Base-by-base conservation (phyloP, 2,113 vertebrate species). In the Speoplatyrhinus poulsoni region DNA sequence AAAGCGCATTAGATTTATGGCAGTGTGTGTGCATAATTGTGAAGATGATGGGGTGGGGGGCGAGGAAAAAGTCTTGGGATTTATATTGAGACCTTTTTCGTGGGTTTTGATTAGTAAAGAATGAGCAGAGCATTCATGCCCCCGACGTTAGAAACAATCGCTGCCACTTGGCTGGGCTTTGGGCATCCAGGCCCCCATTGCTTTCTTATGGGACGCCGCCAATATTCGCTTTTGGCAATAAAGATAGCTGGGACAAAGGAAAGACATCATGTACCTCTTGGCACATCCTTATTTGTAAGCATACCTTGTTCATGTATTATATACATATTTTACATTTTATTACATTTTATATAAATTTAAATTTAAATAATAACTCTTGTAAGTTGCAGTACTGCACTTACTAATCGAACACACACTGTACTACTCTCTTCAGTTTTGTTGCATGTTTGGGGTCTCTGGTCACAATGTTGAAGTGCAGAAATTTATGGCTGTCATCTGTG, bases 1-100 rank as follows among this genome's bases (percentile, higher is more conserved):
- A 95, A 94, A 88, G 26, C 89, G 91, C 95, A 95, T 96, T 95
- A 93, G 92, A 94, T 95, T 96, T 95, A 90, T 92, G 92, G 93
- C 92, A 91, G 85, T 89, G 90, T 82, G 77, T 90, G 90, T 90
- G 91, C 92, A 93, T 94, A 93, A 94, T 93, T 93, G 91, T 80
- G 73, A 81, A 86, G 87, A 90, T 76, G 84, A 72, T 41, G 58
- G 87, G 87, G 87, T 83, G 82, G 78, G 82, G n/a, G 50, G 9
- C 15, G 19, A 50, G 82, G 81, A 87, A 89, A 87, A 87, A 90
- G 88, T 91, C 83, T 90, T 72, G 52, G 92, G 91, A 92, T 93
- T 93, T 93, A 90, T 84, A 89, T 77, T 73, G 81, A 91, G 91
- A 92, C 88, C 90, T 90, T 90, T 91, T 91, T 89, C 79, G 72